phyloP scores from a whole-genome alignment of 2,888 invertebrate genomes.

The Sacculina carcini region DNA sequence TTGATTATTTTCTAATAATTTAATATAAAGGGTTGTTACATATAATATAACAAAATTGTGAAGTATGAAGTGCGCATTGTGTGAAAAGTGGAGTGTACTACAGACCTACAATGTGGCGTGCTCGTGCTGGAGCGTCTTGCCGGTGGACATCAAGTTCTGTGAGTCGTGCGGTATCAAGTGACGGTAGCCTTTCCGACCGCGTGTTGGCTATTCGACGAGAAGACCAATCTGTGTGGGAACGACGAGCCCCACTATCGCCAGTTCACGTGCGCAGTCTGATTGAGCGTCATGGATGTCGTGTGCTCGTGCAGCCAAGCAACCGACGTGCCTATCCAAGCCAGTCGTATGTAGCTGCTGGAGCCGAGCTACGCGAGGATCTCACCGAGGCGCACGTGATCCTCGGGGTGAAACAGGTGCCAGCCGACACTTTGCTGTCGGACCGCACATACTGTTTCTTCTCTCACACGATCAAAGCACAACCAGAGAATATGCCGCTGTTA shows the following conservation, averaged over 20 bases:
- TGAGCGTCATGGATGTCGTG: slow-evolving; percentile 61
- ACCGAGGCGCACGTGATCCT: slow-evolving; percentile 86
- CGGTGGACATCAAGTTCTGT: too few species aligned
- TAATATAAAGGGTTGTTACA: too few species aligned
- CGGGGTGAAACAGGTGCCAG: slow-evolving; percentile 86
- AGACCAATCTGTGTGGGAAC: slow-evolving; percentile 84
- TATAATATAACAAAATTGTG: too few species aligned
- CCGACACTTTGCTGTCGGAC: slow-evolving; percentile 70
- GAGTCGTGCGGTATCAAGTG: too few species aligned
- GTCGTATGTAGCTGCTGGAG: slow-evolving; percentile 77
- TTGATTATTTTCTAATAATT: too few species aligned
- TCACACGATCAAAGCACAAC: slow-evolving; percentile 92
- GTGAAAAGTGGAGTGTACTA: too few species aligned
- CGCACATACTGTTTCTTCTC: slow-evolving; percentile 98
- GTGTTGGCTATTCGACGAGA: slow-evolving; percentile 66
- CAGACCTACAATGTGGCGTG: too few species aligned
- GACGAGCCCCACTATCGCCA: slow-evolving; percentile 83
- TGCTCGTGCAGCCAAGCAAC: slow-evolving; percentile 94
- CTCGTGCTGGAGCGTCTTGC: too few species aligned
- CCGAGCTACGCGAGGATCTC: slow-evolving; percentile 80
- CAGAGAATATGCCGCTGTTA: slow-evolving; percentile 84
- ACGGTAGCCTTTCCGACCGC: too few species aligned
- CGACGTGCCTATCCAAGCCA: slow-evolving; percentile 86
- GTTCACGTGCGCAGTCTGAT: slow-evolving; percentile 66
- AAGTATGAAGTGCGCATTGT: too few species aligned